Evolutionary conservation across 2,113 vertebrate genomes (phyloP).

Genomic region (Mastomys coucha): DNA sequence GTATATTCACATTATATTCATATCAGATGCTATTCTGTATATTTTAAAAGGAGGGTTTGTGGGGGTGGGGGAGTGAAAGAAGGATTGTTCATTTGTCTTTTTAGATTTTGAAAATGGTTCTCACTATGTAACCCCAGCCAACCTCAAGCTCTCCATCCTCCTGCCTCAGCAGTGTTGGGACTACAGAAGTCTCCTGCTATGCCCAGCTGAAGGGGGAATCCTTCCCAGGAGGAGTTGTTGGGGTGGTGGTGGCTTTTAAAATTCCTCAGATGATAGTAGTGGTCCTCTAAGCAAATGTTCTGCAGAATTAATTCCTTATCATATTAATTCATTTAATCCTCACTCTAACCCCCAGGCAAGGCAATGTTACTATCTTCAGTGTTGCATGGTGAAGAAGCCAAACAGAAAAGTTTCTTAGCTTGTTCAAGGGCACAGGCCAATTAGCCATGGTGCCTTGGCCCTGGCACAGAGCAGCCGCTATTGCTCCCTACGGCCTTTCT

Average conservation of each 20-base stretch:
- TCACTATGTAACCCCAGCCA: neutral
- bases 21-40: neutral
- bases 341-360: neutral
- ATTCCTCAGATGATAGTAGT: neutral
- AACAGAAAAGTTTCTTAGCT: neutral
- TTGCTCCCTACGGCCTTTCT: neutral
- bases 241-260: neutral
- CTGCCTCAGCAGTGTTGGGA: neutral
- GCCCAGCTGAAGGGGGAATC: neutral
- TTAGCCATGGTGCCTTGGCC: neutral
- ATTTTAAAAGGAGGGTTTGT: neutral
- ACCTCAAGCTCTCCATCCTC: neutral
- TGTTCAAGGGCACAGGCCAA: neutral
- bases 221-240: neutral
- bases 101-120: neutral
- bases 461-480: neutral
- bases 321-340: neutral
- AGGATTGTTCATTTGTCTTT: neutral
- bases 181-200: neutral
- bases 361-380: neutral
- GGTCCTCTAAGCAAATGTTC: neutral
- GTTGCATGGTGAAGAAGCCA: neutral
- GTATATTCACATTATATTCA: neutral
- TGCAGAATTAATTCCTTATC: neutral
- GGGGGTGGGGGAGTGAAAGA: neutral